Evolutionary conservation across 2,888 invertebrate genomes (phyloP).

Genomic region (Hermaeophaga mercurialis): DNA sequence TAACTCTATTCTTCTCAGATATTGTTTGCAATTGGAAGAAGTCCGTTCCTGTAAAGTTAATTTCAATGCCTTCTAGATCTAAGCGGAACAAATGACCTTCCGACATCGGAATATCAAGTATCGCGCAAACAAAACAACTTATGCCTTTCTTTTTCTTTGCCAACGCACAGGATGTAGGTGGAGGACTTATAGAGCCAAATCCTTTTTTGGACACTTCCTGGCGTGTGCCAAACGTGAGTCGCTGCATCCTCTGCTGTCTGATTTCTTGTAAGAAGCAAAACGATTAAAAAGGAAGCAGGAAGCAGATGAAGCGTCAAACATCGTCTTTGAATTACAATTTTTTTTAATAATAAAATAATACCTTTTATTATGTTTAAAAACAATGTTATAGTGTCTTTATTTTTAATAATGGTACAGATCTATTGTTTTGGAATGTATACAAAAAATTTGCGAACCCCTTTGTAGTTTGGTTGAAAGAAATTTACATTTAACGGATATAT

Average conservation of each 20-base stretch:
- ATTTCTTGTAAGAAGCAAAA: conserved; percentile 9
- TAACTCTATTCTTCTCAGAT: no score
- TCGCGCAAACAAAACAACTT: neutral
- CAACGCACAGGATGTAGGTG: conserved; percentile 14
- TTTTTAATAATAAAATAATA: no score
- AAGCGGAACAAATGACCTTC: conserved; percentile 20
- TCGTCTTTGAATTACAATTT: no score
- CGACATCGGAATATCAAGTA: conserved; percentile 20
- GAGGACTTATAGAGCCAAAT: conserved; percentile 6
- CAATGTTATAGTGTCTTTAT: no score
- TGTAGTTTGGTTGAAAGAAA: no score
- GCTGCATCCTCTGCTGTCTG: conserved; percentile 4
- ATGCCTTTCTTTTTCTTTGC: conserved; percentile 11
- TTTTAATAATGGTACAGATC: no score
- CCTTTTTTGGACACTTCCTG: conserved; percentile 24
- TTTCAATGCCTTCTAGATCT: conserved; percentile 7
- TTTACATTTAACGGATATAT: no score
- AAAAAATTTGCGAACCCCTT: no score
- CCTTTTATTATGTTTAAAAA: no score
- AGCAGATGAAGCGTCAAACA: conserved; percentile 1
- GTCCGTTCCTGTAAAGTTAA: neutral
- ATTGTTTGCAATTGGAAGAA: neutral
- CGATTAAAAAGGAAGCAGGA: neutral
- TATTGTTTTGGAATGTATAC: no score
- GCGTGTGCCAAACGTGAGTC: conserved; percentile 24